A percentile compares a stretch with the other conserved stretches of the same genome.
Evolutionary conservation across 1,140 invertebrate species (phyloP).

Genomic region (Drosophila funebris): DNA sequence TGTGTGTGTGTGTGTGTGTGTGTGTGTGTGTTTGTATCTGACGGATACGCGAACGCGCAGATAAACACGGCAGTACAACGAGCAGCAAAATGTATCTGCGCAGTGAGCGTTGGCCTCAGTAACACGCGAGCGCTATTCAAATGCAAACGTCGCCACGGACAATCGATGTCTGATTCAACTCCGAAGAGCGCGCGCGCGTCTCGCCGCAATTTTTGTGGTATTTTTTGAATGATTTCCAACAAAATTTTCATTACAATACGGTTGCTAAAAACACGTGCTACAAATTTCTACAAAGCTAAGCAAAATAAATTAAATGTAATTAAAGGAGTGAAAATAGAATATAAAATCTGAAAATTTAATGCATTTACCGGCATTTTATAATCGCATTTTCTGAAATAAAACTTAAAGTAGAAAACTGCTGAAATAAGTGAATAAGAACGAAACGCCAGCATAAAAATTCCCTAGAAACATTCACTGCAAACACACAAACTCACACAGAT

Average conservation of each 20-base stretch:
- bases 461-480: constrained; percentile 18
- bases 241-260: not conserved
- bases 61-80: constrained; percentile 33
- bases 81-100: constrained; percentile 70
- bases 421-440: constrained; percentile 41
- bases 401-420: constrained; percentile 7
- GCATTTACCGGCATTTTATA: constrained; percentile 49
- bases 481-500: constrained; percentile 9
- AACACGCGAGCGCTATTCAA: constrained; percentile 70
- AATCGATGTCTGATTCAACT: constrained; percentile 23
- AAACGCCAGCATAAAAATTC: constrained; percentile 53
- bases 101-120: constrained; percentile 63
- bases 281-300: not conserved
- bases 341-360: constrained; percentile 2
- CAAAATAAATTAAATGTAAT: not conserved
- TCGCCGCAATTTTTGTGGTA: constrained; percentile 18
- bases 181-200: constrained; percentile 51
- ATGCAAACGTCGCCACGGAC: constrained; percentile 41
- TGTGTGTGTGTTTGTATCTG: constrained; percentile 34
- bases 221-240: constrained; percentile 20
- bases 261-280: not conserved
- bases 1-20: not conserved
- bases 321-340: constrained; percentile 16
- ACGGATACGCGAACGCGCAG: constrained; percentile 51
- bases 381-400: not conserved